Percentiles rank a stretch among this genome's conserved stretches.
These are phyloP conservation scores for Lasioglossum marginatum DNA, from an alignment of 2,888 invertebrate genomes.

Conservation along the genomic window DNA sequence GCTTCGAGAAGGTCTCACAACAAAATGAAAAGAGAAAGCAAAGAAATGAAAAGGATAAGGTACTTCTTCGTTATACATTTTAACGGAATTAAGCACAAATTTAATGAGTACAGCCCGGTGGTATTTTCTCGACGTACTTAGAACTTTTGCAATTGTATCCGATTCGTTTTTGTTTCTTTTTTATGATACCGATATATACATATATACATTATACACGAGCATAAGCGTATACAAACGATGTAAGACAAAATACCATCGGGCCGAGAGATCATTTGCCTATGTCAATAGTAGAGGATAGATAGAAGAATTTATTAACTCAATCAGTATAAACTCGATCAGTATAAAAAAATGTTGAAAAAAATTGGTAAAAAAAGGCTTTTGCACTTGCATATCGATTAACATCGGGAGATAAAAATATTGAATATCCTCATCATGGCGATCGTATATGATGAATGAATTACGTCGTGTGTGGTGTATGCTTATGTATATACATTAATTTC, in stretches of 20 bases:
- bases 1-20: conserved; percentile 68
- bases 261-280: conserved; percentile 71
- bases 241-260: conserved; percentile 72
- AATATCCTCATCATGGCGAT: conserved; percentile 59
- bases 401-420: conserved; percentile 59
- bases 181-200: conserved; percentile 46
- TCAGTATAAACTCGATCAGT: conserved; percentile 82
- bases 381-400: conserved; percentile 75
- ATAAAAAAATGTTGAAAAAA: conserved; percentile 69
- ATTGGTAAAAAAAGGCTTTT: conserved; percentile 69
- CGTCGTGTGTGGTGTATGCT: background rate
- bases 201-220: conserved; percentile 8
- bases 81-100: conserved; percentile 77
- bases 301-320: conserved; percentile 77
- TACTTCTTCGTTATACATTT: conserved; percentile 72
- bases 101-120: conserved; percentile 69
- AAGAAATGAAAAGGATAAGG: conserved; percentile 50
- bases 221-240: conserved; percentile 24
- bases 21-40: conserved; percentile 10
- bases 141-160: conserved; percentile 65
- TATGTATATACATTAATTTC: conserved; percentile 40
- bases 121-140: conserved; percentile 72
- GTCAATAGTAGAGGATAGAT: conserved; percentile 71
- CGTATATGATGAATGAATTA: conserved; percentile 5
- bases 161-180: conserved; percentile 47